A percentile compares a stretch with the other conserved stretches of the same genome.
Evolutionary conservation across 1,140 invertebrate genomes (phyloP).

Genomic region (Stegodyphus mimosarum): DNA sequence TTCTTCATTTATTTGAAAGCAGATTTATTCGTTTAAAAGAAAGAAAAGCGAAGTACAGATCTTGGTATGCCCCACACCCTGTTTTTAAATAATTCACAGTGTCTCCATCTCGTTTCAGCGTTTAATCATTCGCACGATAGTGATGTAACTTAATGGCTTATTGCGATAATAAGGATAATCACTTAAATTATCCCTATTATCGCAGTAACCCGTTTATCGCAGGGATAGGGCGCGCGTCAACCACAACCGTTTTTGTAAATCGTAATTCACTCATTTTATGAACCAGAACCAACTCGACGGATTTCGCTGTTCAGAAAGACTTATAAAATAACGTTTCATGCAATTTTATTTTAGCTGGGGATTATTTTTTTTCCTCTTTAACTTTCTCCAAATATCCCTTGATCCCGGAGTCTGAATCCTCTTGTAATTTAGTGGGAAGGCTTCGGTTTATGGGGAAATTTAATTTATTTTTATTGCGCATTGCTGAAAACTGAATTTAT

Average conservation of each 20-base stretch:
- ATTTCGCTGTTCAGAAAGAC: constrained; percentile 21
- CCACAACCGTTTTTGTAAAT: neutral
- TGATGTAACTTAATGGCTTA: too few relatives aligned
- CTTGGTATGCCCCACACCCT: too few relatives aligned
- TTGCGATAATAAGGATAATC: too few relatives aligned
- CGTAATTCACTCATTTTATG: constrained; percentile 48
- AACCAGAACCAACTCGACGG: neutral
- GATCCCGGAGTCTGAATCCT: constrained; percentile 23
- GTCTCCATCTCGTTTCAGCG: too few relatives aligned
- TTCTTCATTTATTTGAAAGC: too few relatives aligned
- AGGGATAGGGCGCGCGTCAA: too few relatives aligned
- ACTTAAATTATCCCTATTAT: neutral
- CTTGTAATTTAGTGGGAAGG: constrained; percentile 28
- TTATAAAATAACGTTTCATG: neutral
- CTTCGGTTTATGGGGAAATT: constrained; percentile 46
- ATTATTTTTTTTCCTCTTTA: neutral
- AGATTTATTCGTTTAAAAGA: too few relatives aligned
- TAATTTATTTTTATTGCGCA: constrained; percentile 54
- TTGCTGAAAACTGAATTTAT: constrained; percentile 54
- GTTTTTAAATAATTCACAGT: too few relatives aligned
- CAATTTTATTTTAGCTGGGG: too few relatives aligned
- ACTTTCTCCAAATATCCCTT: neutral
- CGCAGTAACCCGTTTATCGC: neutral
- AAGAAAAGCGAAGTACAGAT: too few relatives aligned
- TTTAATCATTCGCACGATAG: neutral